Base-by-base conservation (phyloP, 2,113 vertebrate genomes). In the Formicarius rufipectus region DNA sequence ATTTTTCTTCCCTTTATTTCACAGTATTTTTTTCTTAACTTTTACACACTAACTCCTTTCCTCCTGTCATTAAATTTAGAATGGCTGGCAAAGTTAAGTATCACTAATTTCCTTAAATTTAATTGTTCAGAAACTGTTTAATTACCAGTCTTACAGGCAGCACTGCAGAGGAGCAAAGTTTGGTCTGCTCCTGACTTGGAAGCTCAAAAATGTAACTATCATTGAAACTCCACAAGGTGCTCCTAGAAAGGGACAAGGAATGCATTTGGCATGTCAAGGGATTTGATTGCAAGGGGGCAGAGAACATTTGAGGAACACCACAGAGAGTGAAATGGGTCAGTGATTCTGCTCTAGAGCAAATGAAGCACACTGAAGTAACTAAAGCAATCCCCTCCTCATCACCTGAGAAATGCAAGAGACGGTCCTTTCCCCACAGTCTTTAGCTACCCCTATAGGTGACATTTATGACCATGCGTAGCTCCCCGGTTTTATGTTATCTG, bases 391-490 rank as follows among this genome's bases (percentile, higher is more conserved):
- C 14, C 13, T 66, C 47, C 49, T n/a, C n/a, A 47, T 25, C 55
- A 62, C 19, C 20, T 3, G 1, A 93, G 42, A 53, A 58, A 67
- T 18, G 30, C 31, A 62, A 56, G 27, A 53, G 12, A 22, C 28
- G 75, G 22, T 16, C 21, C 23, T 60, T 95, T 63, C 7, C 44
- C 22, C 31, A 30, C 10, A 22, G 9, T 45, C 14, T 27, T 72
- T 53, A 35, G 62, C 25, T 60, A 35, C 21, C 1, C 4, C n/a
- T 30, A 18, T 7, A 31, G 0, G 0, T 60, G 12, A 37, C 12
- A 52, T 30, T 20, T 27, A 16, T 25, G 22, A 15, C 23, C 17
- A 35, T 4, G 28, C 8, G 49, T 24, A 62, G 12, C 42, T 60
- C 20, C 31, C 35, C 22, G 20, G 27, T 74, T 74, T 22, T 42